Conservation (phyloP, 2,797 vertebrate species). For the Cuniculus paca region DNA sequence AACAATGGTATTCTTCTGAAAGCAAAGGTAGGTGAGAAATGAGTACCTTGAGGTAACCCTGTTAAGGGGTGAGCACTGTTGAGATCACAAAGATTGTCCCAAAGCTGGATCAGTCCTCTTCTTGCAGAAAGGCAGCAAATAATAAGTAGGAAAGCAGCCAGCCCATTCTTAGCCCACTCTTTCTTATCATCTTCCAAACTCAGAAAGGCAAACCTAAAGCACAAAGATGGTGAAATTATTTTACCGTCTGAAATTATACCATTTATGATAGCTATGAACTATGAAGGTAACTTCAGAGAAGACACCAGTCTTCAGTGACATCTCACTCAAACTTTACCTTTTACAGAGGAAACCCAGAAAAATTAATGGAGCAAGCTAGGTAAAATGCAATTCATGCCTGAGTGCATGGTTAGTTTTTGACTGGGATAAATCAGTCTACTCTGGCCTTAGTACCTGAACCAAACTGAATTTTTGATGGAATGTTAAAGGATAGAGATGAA, state of each 20-base stretch:
- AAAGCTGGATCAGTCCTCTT: not conserved
- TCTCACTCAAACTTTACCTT: not conserved
- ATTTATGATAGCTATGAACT: not conserved
- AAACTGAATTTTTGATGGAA: not conserved
- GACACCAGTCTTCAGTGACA: not conserved
- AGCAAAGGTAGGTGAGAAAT: not conserved
- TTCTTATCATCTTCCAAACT: not conserved
- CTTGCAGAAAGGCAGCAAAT: not conserved
- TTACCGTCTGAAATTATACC: not conserved
- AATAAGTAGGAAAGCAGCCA: not conserved
- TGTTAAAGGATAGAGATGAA: slow-evolving; percentile 31
- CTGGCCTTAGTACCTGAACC: not conserved
- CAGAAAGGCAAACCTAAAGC: not conserved
- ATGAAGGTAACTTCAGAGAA: not conserved
- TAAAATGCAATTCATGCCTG: not conserved
- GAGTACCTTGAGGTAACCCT: not conserved
- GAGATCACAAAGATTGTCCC: not conserved
- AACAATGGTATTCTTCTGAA: slow-evolving; percentile 10
- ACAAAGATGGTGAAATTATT: not conserved
- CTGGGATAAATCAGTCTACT: not conserved
- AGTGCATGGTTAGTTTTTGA: not conserved
- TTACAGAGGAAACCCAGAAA: slow-evolving; percentile 1
- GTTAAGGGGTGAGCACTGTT: not conserved
- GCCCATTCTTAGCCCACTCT: not conserved
- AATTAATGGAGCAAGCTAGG: not conserved